Base-by-base conservation (phyloP, 2,888 invertebrate species). In the Cynaeus angustus region DNA sequence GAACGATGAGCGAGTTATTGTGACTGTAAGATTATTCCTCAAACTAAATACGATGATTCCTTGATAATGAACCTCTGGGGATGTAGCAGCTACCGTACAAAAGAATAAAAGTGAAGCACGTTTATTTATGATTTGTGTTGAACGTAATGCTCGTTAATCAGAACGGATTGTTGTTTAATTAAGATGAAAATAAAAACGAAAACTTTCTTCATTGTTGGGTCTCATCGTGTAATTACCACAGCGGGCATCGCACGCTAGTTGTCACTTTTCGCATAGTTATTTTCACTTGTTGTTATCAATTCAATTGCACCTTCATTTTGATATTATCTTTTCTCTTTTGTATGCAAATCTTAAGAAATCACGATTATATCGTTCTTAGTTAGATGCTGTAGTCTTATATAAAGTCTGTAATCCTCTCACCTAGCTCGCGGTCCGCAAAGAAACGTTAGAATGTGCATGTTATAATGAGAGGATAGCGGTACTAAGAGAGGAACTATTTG, bases 381-480 rank as follows among this genome's bases (percentile, higher is more conserved):
- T 16, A 8, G 43, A 56, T 43, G 56, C 56, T 56, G 43, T 43
- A 26, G 37, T 43, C 21, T 56, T 52, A 52, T 14, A 41, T 58
- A 45, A 58, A 58, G 4, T 9, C 26, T 8, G 46, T 46, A 16
- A 16, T 46, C 46, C 14, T 16, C 16, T 46, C 46, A 46, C 14
- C 8, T 6, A 46, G 14, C 8, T 16, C 9, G 46, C 50, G 28
- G 12, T 59, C 30, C n/a, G 48, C 50, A 58, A 58, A 45, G 67
- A 48, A 59, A 67, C 67, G 67, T 67, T 67, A 66, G 66, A 59
- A 59, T 48, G 33, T 66, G 59, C 43, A 59, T 38, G 14, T 30
- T 45, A 52, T 52, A 50, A 33, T 66, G 65, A 55, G 53, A 58
- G 30, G 41, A 41, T 67, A 67, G 61, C 67, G 61, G 67, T 61